phyloP scores from a whole-genome alignment of 2,797 vertebrate species.

The Alauda arvensis region DNA sequence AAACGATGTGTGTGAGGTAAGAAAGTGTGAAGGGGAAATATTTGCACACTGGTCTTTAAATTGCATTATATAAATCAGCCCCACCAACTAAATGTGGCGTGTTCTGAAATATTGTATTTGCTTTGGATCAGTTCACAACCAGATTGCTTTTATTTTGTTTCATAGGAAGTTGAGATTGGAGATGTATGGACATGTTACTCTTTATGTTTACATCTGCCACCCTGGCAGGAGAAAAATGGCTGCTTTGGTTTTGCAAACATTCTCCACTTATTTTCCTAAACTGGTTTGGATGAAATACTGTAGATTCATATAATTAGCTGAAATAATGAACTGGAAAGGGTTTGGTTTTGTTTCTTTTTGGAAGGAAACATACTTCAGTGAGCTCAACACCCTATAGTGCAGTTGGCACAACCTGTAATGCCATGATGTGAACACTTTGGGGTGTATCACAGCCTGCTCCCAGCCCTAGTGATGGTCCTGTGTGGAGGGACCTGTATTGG shows the following conservation, averaged over 20 bases:
- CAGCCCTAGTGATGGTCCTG: background rate
- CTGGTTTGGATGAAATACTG: slow-evolving; percentile 38
- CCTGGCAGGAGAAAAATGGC: slow-evolving; percentile 41
- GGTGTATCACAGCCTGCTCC: background rate
- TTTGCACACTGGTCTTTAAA: slow-evolving; percentile 23
- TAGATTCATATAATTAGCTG: slow-evolving; percentile 49
- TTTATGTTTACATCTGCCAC: slow-evolving; percentile 53
- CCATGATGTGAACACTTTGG: background rate
- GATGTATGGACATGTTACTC: slow-evolving; percentile 40
- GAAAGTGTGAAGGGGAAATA: slow-evolving; percentile 39
- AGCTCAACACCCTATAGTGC: background rate
- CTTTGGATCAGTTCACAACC: slow-evolving; percentile 62
- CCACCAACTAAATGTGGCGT: slow-evolving; percentile 1
- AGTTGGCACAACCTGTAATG: background rate
- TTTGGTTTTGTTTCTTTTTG: slow-evolving; percentile 24
- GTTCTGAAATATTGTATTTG: slow-evolving; percentile 58
- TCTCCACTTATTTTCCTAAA: slow-evolving; percentile 44
- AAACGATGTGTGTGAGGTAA: background rate
- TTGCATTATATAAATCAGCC: slow-evolving; percentile 38
- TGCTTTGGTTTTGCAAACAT: slow-evolving; percentile 32
- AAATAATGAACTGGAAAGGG: slow-evolving; percentile 40
- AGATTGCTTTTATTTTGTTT: slow-evolving; percentile 64
- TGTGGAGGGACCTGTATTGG: background rate
- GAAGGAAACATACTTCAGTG: background rate
- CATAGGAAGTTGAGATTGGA: slow-evolving; percentile 42